phyloP scores from a whole-genome alignment of 2,888 invertebrate genomes.

The Cecidostiba fungosa region DNA sequence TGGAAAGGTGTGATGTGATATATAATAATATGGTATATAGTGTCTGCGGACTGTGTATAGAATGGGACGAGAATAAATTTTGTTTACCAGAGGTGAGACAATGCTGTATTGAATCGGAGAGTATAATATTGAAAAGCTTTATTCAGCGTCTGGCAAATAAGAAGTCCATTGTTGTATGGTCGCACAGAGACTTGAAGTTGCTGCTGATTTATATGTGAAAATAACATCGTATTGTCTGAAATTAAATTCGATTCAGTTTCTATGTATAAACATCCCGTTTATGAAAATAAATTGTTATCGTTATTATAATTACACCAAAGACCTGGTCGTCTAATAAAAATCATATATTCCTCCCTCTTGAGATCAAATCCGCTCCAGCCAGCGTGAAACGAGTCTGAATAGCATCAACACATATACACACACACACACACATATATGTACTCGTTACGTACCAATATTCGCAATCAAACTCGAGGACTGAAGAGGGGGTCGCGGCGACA shows the following conservation, averaged over 20 bases:
- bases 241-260: too few species aligned
- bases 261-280: not conserved
- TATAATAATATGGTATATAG: too few species aligned
- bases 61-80: not conserved
- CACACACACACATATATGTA: not conserved
- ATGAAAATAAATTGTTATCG: too few species aligned
- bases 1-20: too few species aligned
- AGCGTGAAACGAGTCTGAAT: slow-evolving; percentile 24
- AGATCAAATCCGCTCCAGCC: not conserved
- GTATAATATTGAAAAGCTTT: not conserved
- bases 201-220: too few species aligned
- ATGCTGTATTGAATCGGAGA: too few species aligned
- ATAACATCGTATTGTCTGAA: not conserved
- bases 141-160: not conserved
- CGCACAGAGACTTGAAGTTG: too few species aligned
- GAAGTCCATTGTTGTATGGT: too few species aligned
- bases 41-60: not conserved
- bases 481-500: slow-evolving; percentile 61
- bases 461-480: slow-evolving; percentile 60
- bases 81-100: too few species aligned
- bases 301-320: too few species aligned
- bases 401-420: not conserved
- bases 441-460: slow-evolving; percentile 60
- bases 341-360: not conserved
- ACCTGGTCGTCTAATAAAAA: too few species aligned